A percentile compares a stretch with the other conserved stretches of the same genome.
Evolutionary conservation across 1,140 invertebrate species (phyloP).

Genomic region (Bursaphelenchus mucronatus): DNA sequence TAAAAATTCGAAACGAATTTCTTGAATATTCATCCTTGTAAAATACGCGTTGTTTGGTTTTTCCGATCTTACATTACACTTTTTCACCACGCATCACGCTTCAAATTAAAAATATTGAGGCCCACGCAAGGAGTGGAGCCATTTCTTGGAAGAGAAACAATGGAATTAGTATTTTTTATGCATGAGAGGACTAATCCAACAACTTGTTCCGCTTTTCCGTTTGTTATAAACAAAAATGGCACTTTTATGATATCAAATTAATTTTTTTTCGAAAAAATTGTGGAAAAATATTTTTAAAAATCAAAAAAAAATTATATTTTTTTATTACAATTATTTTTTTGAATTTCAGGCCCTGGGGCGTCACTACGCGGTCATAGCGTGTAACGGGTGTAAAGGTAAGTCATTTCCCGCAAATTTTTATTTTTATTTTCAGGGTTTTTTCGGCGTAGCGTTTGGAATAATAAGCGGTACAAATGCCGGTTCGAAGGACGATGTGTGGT

Average conservation of each 20-base stretch:
- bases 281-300: no score
- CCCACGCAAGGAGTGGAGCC: no score
- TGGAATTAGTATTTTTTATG: conserved; percentile 17
- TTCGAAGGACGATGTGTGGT: conserved; percentile 42
- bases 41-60: no score
- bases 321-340: neutral
- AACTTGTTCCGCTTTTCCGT: neutral
- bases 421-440: conserved; percentile 53
- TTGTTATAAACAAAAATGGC: no score
- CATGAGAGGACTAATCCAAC: neutral
- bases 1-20: no score
- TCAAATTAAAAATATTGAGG: no score
- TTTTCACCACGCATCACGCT: no score
- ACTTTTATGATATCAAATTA: no score
- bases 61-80: no score
- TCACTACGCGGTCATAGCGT: conserved; percentile 50
- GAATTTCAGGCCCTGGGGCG: conserved; percentile 49
- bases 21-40: no score
- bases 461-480: conserved; percentile 53
- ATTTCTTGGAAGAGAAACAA: conserved; percentile 7
- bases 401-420: neutral
- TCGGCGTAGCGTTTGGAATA: conserved; percentile 53
- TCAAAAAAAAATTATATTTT: no score
- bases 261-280: no score
- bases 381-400: conserved; percentile 31